These are phyloP conservation scores for Scaptomyza graminum DNA, from an alignment of 1,140 invertebrate genomes.

Conservation along the genomic window DNA sequence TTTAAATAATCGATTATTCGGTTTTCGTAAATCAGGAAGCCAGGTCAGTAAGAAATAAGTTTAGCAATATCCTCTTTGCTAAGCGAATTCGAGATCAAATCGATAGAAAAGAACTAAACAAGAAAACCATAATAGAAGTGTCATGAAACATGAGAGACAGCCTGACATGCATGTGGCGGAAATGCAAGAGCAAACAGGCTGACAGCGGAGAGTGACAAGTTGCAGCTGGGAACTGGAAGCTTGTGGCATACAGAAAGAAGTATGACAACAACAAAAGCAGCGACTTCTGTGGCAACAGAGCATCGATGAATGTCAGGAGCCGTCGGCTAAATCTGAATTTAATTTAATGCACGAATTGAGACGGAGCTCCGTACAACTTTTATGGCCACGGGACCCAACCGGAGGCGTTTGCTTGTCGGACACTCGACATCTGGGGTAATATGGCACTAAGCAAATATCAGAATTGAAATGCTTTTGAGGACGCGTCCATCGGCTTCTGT, in stretches of 20 bases:
- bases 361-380: slow-evolving; percentile 56
- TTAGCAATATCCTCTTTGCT: slow-evolving; percentile 25
- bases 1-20: slow-evolving; percentile 49
- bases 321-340: slow-evolving; percentile 79
- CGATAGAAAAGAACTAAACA: slow-evolving; percentile 8
- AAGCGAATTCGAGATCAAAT: slow-evolving; percentile 12
- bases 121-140: slow-evolving; percentile 51
- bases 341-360: slow-evolving; percentile 81
- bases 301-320: slow-evolving; percentile 53
- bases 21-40: background rate
- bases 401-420: slow-evolving; percentile 11
- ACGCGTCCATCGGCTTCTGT: slow-evolving; percentile 10
- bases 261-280: slow-evolving; percentile 49
- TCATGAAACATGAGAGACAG: slow-evolving; percentile 70
- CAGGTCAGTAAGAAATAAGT: slow-evolving; percentile 20
- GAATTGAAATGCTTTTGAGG: slow-evolving; percentile 51
- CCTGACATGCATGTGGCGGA: slow-evolving; percentile 59
- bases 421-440: slow-evolving; percentile 68
- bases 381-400: slow-evolving; percentile 52
- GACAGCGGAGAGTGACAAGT: slow-evolving; percentile 44
- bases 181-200: slow-evolving; percentile 51
- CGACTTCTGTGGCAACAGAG: slow-evolving; percentile 19
- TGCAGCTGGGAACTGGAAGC: slow-evolving; percentile 35
- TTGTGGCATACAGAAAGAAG: slow-evolving; percentile 37
- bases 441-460: slow-evolving; percentile 76